Conservation (phyloP, 2,797 vertebrate genomes). For the Acanthornis magna region DNA sequence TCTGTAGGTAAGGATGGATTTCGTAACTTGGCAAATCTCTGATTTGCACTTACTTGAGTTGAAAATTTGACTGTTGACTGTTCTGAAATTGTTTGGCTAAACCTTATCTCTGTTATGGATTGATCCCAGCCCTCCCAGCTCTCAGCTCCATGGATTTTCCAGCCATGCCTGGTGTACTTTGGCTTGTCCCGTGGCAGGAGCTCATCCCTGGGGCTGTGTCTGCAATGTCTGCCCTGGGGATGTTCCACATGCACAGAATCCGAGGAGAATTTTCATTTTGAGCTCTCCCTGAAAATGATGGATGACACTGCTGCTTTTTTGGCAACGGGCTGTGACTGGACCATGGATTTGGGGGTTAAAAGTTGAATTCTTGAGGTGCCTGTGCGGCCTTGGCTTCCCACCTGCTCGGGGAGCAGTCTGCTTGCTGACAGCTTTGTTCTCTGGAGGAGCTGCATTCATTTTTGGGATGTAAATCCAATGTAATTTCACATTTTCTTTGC, state of each 20-base stretch:
- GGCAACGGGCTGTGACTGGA: not conserved
- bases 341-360: fast-evolving
- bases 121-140: not conserved
- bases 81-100: constrained; percentile 2
- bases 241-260: not conserved
- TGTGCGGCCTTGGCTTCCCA: not conserved
- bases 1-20: not conserved
- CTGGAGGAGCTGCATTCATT: not conserved
- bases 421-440: not conserved
- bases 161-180: not conserved
- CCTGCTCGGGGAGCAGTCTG: not conserved
- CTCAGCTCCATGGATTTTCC: not conserved
- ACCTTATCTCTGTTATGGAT: not conserved
- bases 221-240: not conserved
- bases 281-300: not conserved
- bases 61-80: not conserved
- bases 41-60: not conserved
- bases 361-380: not conserved
- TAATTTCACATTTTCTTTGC: not conserved
- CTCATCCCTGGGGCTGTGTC: not conserved
- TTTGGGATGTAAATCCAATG: not conserved
- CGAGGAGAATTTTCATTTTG: not conserved
- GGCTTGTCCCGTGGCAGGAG: not conserved
- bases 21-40: not conserved
- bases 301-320: not conserved